Evolutionary conservation across 2,113 vertebrate genomes (phyloP).

Genomic region (Glaucidium brasilianum): DNA sequence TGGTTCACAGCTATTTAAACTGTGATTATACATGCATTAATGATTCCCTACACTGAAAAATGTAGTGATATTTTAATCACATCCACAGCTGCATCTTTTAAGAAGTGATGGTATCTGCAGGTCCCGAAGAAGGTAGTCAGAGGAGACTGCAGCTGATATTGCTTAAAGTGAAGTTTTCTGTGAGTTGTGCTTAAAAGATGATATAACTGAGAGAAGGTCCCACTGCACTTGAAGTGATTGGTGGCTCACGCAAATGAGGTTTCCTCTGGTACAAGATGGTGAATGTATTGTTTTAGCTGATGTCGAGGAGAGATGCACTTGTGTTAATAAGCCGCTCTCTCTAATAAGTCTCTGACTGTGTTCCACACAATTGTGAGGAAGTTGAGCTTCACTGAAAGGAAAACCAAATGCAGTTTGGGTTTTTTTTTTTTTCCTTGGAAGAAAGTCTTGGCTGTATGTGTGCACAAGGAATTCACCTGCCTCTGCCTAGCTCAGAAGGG

Average conservation of each 20-base stretch:
- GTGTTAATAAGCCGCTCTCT: background rate
- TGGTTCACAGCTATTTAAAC: conserved; percentile 65
- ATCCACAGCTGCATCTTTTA: background rate
- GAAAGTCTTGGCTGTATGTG: background rate
- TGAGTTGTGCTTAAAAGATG: background rate
- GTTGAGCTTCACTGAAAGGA: conserved; percentile 19
- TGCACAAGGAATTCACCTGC: background rate
- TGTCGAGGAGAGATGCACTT: background rate
- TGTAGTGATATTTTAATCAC: conserved; percentile 57
- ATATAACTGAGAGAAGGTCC: background rate
- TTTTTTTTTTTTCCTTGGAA: background rate
- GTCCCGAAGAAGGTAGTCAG: background rate
- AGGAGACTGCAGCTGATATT: background rate
- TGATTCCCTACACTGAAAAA: conserved; percentile 56
- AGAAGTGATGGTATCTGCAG: background rate
- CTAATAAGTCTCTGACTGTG: background rate
- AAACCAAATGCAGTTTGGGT: background rate
- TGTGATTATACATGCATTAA: conserved; percentile 68
- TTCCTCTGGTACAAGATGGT: conserved; percentile 19
- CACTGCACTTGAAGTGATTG: background rate
- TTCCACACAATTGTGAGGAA: background rate
- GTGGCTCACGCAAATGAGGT: conserved; percentile 24
- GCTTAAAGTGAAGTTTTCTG: background rate
- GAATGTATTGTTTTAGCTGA: conserved; percentile 27
- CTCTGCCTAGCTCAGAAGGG: background rate